Evolutionary conservation across 2,888 invertebrate genomes (phyloP).

Genomic region (Leptothorax acervorum): DNA sequence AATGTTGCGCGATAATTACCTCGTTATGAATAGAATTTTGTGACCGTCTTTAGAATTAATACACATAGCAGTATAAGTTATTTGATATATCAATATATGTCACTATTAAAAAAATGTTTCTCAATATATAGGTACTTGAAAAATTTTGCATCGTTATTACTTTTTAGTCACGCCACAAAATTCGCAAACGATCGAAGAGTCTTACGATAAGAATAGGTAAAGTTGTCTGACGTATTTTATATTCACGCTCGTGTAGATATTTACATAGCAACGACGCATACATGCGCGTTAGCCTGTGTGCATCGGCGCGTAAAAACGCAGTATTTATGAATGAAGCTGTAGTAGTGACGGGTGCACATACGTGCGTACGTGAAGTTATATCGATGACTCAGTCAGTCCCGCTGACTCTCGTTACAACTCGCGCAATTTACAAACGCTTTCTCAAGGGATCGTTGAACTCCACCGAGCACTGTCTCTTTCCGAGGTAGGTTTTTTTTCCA

Average conservation of each 20-base stretch:
- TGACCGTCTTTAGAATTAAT: not conserved
- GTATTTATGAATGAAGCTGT: conserved; percentile 74
- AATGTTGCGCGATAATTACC: not conserved
- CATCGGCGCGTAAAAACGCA: conserved; percentile 61
- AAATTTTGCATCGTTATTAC: not conserved
- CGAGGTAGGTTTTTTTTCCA: not conserved
- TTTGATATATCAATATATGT: not conserved
- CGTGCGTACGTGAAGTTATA: conserved; percentile 73
- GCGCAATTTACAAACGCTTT: conserved; percentile 63
- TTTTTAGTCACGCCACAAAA: not conserved
- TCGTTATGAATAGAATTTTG: not conserved
- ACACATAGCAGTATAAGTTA: not conserved
- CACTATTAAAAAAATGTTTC: not conserved
- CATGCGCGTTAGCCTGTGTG: conserved; percentile 44
- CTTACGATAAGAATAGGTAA: conserved; percentile 6
- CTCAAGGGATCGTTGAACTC: conserved; percentile 66
- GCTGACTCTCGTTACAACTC: conserved; percentile 69
- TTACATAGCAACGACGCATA: conserved; percentile 53
- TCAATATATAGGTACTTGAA: not conserved
- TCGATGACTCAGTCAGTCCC: conserved; percentile 72
- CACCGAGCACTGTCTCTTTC: conserved; percentile 11
- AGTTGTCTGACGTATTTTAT: not conserved
- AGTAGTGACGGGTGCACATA: conserved; percentile 63
- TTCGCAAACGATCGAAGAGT: not conserved
- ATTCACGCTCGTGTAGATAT: conserved; percentile 54